Base-by-base conservation (phyloP, 1,140 invertebrate species). In the Helicoverpa zea region DNA sequence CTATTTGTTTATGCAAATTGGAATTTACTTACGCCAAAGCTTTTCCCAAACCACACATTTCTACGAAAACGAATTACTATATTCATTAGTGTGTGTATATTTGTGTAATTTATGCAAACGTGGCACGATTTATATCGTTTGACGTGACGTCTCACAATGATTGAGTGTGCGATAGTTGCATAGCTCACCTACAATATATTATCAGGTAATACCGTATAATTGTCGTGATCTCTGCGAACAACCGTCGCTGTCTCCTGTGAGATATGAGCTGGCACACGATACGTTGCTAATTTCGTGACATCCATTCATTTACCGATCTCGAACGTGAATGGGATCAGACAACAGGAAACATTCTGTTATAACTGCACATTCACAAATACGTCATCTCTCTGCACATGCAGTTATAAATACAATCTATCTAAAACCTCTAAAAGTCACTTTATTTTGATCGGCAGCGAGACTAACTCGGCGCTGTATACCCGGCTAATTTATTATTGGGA, bases 291-390 rank as follows among this genome's bases (percentile, higher is more conserved):
- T 92, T 94, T 92, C 84, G 90, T 83, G 86, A 86, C 88, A 88
- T 86, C 91, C 91, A 93, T 94, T 94, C 92, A 94, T 92, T 92
- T 92, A 83, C 81, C 85, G 79, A 87, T 90, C 87, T 82, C 84
- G 49, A 81, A 88, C 79, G 80, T 94, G 90, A 94, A 94, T 93
- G 90, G 84, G 89, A 87, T 82, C 87, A 91, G 89, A 90, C 90
- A 87, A 82, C 86, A 91, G 88, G 90, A 90, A 89, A 90, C 78
- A 83, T 83, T 73, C 54, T 73, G 58, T 72, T 43, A 12, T 29
- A 52, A 76, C 58, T 18, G 52, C 14, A n/a, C 70, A 58, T 4
- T 58, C 12, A 47, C 16, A 49, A 43, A 61, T 74, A 61, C 30
- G 72, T 76, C 43, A 76, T 51, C 54, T 51, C 54, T 4, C 0